phyloP scores from a whole-genome alignment of 2,797 vertebrate genomes.

The Todus mexicanus region DNA sequence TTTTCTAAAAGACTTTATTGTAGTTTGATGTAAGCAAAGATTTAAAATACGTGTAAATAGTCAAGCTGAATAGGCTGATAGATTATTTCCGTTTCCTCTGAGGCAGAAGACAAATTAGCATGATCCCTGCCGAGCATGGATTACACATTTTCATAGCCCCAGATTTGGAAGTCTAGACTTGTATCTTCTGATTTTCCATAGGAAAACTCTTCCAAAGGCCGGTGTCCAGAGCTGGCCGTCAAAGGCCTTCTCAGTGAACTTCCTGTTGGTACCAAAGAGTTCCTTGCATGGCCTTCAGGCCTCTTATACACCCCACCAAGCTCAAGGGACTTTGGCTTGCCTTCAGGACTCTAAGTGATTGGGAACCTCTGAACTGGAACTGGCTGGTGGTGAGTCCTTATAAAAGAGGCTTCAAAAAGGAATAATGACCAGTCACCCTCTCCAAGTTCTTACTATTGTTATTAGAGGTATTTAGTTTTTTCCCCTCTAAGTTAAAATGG shows the following conservation, averaged over 20 bases:
- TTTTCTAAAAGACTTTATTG: slow-evolving; percentile 15
- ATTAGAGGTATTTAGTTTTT: neutral
- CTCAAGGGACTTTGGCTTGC: neutral
- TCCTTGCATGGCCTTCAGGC: neutral
- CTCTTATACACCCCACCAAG: neutral
- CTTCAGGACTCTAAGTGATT: neutral
- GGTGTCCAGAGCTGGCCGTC: neutral
- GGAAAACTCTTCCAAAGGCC: neutral
- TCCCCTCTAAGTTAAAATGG: neutral
- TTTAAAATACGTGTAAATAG: slow-evolving; percentile 16
- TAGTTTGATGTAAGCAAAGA: slow-evolving; percentile 40
- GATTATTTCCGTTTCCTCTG: neutral
- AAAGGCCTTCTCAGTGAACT: neutral
- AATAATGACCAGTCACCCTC: neutral
- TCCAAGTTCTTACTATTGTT: neutral
- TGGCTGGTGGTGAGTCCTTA: neutral
- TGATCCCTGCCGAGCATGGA: neutral
- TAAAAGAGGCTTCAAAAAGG: slow-evolving; percentile 32
- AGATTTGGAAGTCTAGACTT: neutral
- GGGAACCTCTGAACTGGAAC: neutral
- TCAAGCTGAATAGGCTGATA: neutral
- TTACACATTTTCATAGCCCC: neutral
- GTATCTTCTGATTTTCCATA: neutral
- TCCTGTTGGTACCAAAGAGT: neutral
- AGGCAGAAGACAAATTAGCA: neutral